Evolutionary conservation across 2,113 vertebrate genomes (phyloP).

Genomic region (Etheostoma cragini): DNA sequence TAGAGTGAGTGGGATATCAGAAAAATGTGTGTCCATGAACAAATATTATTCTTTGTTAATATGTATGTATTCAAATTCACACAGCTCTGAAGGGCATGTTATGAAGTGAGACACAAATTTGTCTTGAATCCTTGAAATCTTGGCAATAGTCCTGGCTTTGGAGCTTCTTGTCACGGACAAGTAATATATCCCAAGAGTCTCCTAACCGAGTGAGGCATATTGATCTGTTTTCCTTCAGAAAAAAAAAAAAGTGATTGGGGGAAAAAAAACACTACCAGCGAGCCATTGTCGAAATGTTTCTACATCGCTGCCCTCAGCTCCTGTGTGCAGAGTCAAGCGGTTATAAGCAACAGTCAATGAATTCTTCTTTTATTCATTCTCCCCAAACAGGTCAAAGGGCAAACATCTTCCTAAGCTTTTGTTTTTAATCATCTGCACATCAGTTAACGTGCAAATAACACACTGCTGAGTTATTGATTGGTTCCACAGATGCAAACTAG

Average conservation of each 20-base stretch:
- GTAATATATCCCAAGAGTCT: conserved; percentile 48
- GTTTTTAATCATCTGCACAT: conserved; percentile 12
- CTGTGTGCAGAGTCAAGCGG: conserved; percentile 3
- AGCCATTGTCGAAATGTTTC: conserved; percentile 37
- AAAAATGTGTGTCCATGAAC: conserved; percentile 4
- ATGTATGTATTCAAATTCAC: conserved; percentile 51
- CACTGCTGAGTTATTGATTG: conserved; percentile 72
- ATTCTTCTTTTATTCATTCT: not conserved
- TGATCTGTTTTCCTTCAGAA: conserved; percentile 55
- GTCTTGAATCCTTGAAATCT: conserved; percentile 13
- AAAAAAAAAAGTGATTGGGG: conserved; percentile 1
- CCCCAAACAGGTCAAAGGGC: conserved; percentile 37
- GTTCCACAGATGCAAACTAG: conserved; percentile 65
- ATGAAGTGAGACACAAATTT: conserved; percentile 33
- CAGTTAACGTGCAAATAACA: conserved; percentile 62
- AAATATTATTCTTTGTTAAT: conserved; percentile 52
- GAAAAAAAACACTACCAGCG: conserved; percentile 1
- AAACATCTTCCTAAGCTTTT: not conserved
- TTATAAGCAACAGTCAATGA: conserved; percentile 20
- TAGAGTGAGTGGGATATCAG: conserved; percentile 38
- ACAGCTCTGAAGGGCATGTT: conserved; percentile 45
- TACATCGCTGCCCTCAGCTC: conserved; percentile 9
- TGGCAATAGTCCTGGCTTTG: conserved; percentile 23
- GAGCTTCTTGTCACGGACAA: conserved; percentile 44
- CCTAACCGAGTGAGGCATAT: conserved; percentile 52